Conservation (phyloP, 2,113 vertebrate species). For the Oostethus manadensis region DNA sequence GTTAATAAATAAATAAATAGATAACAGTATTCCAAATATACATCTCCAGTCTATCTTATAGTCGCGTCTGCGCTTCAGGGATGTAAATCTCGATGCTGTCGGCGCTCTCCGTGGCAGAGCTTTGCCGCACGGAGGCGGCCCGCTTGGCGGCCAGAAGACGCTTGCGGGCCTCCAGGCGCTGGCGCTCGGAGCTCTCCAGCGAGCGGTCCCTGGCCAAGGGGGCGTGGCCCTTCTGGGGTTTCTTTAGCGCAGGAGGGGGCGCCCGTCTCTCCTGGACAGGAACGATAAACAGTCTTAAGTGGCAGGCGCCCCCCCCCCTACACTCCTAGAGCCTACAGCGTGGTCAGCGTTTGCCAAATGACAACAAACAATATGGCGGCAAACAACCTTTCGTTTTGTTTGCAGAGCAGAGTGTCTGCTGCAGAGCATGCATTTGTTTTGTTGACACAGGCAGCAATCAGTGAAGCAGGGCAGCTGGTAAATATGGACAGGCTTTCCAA, state of each 20-base stretch:
- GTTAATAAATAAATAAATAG: slow-evolving; percentile 38
- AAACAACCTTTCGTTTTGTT: background rate
- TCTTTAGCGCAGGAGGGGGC: slow-evolving; percentile 75
- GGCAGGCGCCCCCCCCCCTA: background rate
- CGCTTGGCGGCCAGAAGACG: slow-evolving; percentile 90
- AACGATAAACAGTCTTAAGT: slow-evolving; percentile 55
- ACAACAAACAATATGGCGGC: too few relatives aligned
- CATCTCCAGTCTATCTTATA: slow-evolving; percentile 71
- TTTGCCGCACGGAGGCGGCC: slow-evolving; percentile 90
- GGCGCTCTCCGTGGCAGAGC: slow-evolving; percentile 91
- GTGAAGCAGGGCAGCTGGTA: slow-evolving; percentile 50
- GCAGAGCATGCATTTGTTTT: slow-evolving; percentile 56
- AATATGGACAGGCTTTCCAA: slow-evolving; percentile 60
- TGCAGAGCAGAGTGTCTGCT: slow-evolving; percentile 28
- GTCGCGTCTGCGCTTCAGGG: slow-evolving; percentile 95
- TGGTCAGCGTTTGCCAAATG: too few relatives aligned
- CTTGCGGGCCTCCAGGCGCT: slow-evolving; percentile 88
- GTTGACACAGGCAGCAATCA: slow-evolving; percentile 54
- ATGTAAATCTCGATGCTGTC: slow-evolving; percentile 99
- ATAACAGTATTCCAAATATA: slow-evolving; percentile 51
- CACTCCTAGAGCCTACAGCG: background rate
- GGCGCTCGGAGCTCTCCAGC: slow-evolving; percentile 82
- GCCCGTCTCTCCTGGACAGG: slow-evolving; percentile 70
- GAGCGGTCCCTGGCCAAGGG: slow-evolving; percentile 69
- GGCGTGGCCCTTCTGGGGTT: slow-evolving; percentile 65